Percentiles rank a stretch among this genome's conserved stretches.
Conservation (phyloP, 2,113 vertebrate species). For the Abramis brama region DNA sequence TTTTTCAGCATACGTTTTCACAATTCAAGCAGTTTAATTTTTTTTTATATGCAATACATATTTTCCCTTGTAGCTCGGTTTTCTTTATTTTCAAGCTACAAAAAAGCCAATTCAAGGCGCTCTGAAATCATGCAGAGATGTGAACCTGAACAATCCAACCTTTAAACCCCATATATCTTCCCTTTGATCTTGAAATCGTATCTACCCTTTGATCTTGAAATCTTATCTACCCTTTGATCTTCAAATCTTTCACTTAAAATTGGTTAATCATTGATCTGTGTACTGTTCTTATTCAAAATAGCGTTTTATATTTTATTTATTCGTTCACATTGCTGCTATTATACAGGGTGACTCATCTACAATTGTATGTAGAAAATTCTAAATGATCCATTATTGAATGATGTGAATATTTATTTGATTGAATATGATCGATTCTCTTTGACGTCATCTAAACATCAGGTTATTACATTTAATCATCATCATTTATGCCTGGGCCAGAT, state of each 20-base stretch:
- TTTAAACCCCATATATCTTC: not conserved
- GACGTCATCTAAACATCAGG: too few relatives aligned
- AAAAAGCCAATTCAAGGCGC: not conserved
- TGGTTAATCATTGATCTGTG: not conserved
- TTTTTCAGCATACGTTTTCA: conserved; percentile 12
- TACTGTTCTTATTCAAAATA: not conserved
- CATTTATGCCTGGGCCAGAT: not conserved
- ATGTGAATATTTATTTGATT: conserved; percentile 8
- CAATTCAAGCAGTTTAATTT: not conserved
- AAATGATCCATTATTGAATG: not conserved
- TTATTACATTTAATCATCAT: not conserved
- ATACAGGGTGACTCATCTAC: conserved; percentile 41
- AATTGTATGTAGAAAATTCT: conserved; percentile 10
- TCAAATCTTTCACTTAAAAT: not conserved
- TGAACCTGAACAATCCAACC: conserved; percentile 11
- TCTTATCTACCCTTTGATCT: not conserved
- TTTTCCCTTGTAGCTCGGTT: conserved; percentile 23
- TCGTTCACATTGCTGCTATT: conserved; percentile 47
- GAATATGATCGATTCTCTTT: not conserved
- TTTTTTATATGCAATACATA: not conserved
- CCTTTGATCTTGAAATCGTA: not conserved
- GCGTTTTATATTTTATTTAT: conserved; percentile 4
- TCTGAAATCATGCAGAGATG: conserved; percentile 25
- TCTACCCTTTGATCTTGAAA: too few relatives aligned
- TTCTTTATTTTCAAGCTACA: conserved; percentile 9